A percentile compares a stretch with the other conserved stretches of the same genome.
phyloP scores from a whole-genome alignment of 2,113 vertebrate species.

The Upupa epops region DNA sequence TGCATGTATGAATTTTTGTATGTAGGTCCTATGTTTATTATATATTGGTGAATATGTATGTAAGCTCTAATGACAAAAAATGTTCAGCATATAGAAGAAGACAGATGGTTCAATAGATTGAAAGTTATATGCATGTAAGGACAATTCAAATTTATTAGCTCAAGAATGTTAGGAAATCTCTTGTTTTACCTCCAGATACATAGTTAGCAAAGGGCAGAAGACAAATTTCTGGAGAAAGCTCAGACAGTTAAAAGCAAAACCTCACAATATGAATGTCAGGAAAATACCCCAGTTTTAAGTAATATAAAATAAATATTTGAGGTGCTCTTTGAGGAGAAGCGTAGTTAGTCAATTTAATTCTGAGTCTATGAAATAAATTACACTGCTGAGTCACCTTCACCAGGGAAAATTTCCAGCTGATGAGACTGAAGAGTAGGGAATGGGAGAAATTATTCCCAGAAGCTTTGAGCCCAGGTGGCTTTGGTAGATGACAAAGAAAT shows the following conservation, averaged over 20 bases:
- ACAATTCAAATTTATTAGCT: background rate
- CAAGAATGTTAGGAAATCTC: background rate
- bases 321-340: background rate
- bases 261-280: background rate
- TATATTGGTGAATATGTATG: background rate
- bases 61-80: background rate
- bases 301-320: background rate
- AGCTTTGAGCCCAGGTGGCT: background rate
- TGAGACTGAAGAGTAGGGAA: rapidly evolving
- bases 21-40: background rate
- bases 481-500: background rate
- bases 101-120: background rate
- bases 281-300: background rate
- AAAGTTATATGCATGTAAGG: background rate
- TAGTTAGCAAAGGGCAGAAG: background rate
- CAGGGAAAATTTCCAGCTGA: background rate
- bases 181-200: background rate
- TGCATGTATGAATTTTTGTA: background rate
- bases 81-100: background rate
- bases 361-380: background rate
- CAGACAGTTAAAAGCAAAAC: background rate
- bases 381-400: background rate
- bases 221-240: background rate
- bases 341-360: background rate
- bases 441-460: background rate